These are phyloP conservation scores for Gambusia holbrooki DNA, from an alignment of 2,113 vertebrate species.

Conservation along the genomic window DNA sequence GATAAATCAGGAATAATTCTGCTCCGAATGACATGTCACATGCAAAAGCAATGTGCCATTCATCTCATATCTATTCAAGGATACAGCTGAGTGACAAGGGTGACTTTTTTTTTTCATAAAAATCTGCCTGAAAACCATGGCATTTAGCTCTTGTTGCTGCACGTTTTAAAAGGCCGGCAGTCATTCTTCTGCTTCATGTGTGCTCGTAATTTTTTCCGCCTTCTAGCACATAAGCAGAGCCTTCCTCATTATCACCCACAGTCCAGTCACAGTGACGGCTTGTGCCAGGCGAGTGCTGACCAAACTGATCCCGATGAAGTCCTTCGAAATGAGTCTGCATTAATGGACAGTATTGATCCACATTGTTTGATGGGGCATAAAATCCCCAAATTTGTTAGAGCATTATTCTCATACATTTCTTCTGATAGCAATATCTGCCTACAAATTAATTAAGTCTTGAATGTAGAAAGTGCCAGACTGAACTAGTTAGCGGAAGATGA, in stretches of 20 bases:
- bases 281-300: conserved; percentile 48
- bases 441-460: conserved; percentile 67
- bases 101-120: conserved; percentile 43
- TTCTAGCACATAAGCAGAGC: conserved; percentile 60
- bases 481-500: conserved; percentile 26
- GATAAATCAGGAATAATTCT: conserved; percentile 67
- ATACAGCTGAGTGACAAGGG: conserved; percentile 54
- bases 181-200: conserved; percentile 48
- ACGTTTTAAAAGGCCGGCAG: conserved; percentile 34
- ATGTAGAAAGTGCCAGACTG: conserved; percentile 48
- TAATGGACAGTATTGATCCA: conserved; percentile 14
- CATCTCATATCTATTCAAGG: conserved; percentile 59
- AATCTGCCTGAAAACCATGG: conserved; percentile 46
- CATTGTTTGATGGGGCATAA: conserved; percentile 37
- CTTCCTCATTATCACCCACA: conserved; percentile 60
- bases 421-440: conserved; percentile 21
- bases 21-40: conserved; percentile 62
- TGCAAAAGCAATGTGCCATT: conserved; percentile 50
- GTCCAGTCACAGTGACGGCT: conserved; percentile 55
- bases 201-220: conserved; percentile 51
- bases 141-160: conserved; percentile 42
- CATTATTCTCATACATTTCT: background rate
- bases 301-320: conserved; percentile 37
- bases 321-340: background rate
- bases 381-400: conserved; percentile 31